Evolutionary conservation across 2,113 vertebrate species (phyloP), one percentile per base, ranked within the genome.

Genomic region (Phalacrocorax pelagicus): DNA sequence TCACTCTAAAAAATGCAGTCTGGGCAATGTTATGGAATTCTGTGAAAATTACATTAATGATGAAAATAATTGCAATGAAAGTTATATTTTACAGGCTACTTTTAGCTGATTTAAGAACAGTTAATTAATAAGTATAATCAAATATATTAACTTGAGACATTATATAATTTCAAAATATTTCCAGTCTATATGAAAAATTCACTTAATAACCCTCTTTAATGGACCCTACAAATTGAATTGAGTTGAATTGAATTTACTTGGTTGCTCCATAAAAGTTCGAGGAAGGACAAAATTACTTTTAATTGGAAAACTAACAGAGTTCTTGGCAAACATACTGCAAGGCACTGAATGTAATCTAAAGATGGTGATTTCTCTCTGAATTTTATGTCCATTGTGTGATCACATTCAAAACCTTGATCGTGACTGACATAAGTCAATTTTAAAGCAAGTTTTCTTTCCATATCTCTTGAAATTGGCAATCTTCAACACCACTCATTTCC

Each of bases 201-300:
- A 81, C 62, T 81, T 85, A 82, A 79, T 72, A 88, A 77, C 79
- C 36, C 20, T 70, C 32, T 71, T 94, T 81, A 93, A 92, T 86
- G 11, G 61, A 79, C 44, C 65, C n/a, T 59, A 67, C 87, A 91
- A 91, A 94, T 54, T 93, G 83, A 92, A 93, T 90, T 80, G 32
- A 36, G 58, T 36, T 59, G 58, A 59, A 59, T 24, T 59, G 58
- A 38, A 61, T 24, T 61, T n/a, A 38, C 23, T 65, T 86, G 75
- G 3, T 67, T 63, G 18, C 27, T 92, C 63, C 55, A 51, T 94
- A 57, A 71, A 90, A 90, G 52, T 81, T 96, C 92, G 79, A 95
- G 42, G 63, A 94, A 90, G 67, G 34, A 63, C 40, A 93, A 81
- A 95, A 95, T 83, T 78, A 83, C 29, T 95, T 96, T 92, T 77